Evolutionary conservation across 2,888 invertebrate species (phyloP), one percentile per base, ranked within the genome.

Genomic region (Schizotus pectinicornis): DNA sequence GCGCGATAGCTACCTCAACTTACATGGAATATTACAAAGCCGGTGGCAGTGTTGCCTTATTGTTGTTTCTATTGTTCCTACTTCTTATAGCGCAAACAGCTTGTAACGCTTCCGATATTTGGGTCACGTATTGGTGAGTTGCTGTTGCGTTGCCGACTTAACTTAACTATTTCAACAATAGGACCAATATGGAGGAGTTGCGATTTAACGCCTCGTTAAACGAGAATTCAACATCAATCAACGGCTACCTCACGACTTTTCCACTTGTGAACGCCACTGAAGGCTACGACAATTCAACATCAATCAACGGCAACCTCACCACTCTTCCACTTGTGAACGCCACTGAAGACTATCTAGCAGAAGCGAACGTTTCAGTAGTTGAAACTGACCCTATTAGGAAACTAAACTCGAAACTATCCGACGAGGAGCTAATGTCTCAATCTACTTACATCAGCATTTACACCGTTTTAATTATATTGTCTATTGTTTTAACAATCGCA

Each of bases 71-170:
- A 3, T 30, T 85, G 0, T 22, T 87, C 0, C 76, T 86, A 35
- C 81, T 89, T 50, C 62, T 91, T 12, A 63, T 87, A 6, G 89
- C 90, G 3, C 92, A 93, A 79, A 74, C 85, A 13, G 79, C 87
- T 48, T 89, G 88, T 54, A 90, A 91, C 38, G 83, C 86, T 47
- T 83, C 86, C 43, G 93, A 94, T 77, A 87, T 89, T 72, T 92
- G 91, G 90, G 83, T 93, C 0, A 88, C 88, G 1, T 78, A 85
- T 69, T 93, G 93, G 93, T 91, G 78, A 79, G 79, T 62, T 41
- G 22, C 22, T 7, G n/a, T 36, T 46, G 30, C 13, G 41, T 34
- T 43, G 7, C 22, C n/a, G 3, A 36, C 30, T 33, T 56, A 8
- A 9, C 7, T 33, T 34, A 51, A 22, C 11, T 22, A 31, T 5